These are phyloP conservation scores for Penaeus japonicus DNA, from an alignment of 1,140 invertebrate species.

Conservation along the genomic window DNA sequence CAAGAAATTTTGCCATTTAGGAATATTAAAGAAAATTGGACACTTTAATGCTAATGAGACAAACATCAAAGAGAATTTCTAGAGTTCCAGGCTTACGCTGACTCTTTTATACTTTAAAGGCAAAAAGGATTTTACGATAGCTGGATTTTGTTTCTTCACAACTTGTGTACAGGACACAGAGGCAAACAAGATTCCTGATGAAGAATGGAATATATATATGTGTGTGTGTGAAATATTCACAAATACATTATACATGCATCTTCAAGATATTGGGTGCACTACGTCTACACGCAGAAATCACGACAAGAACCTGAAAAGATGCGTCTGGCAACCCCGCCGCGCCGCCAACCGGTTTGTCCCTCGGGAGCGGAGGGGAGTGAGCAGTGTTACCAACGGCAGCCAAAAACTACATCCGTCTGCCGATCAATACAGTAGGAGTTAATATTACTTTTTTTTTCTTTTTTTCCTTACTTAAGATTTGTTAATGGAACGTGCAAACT, in stretches of 20 bases:
- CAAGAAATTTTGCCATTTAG: slow-evolving; percentile 44
- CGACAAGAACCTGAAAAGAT: neutral
- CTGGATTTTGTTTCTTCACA: neutral
- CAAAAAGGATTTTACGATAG: neutral
- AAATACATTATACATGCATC: too few relatives aligned
- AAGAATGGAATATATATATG: neutral
- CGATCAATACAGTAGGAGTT: neutral
- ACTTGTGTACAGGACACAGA: neutral
- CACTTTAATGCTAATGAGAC: slow-evolving; percentile 57
- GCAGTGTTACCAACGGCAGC: neutral
- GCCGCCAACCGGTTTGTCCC: slow-evolving; percentile 45
- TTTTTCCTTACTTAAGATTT: neutral
- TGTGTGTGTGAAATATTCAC: too few relatives aligned
- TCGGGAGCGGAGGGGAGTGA: slow-evolving; percentile 18
- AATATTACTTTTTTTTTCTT: neutral
- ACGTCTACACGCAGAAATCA: too few relatives aligned
- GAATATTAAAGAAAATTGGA: slow-evolving; percentile 53
- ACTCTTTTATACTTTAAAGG: slow-evolving; percentile 17
- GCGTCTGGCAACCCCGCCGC: slow-evolving; percentile 3
- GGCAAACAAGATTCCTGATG: neutral
- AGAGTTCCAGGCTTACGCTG: slow-evolving; percentile 22
- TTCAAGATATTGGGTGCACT: too few relatives aligned
- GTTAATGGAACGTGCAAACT: too few relatives aligned
- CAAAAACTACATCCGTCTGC: neutral
- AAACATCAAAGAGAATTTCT: slow-evolving; percentile 51